Conservation (phyloP, 30 jellyfish, hydroid and myxozoan species). For the Pelagia noctiluca region DNA sequence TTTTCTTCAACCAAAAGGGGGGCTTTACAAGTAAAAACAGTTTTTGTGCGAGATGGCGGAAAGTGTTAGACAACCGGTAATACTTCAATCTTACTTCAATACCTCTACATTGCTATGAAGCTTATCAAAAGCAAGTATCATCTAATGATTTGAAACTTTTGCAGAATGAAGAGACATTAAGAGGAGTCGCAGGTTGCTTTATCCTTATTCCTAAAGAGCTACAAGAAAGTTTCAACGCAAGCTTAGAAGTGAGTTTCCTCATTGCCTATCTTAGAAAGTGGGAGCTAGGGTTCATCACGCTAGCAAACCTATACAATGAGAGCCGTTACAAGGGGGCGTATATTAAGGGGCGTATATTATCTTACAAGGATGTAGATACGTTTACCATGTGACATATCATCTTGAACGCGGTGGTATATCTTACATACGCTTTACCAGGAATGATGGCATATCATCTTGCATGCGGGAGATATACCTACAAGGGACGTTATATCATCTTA, state of each 20-base stretch:
- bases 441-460: too few relatives aligned
- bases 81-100: not conserved
- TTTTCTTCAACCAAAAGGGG: not conserved
- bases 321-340: not conserved
- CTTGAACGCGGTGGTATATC: not conserved
- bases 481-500: too few relatives aligned
- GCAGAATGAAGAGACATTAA: constrained; percentile 21
- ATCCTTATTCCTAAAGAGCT: constrained; percentile 47
- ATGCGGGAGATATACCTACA: too few relatives aligned
- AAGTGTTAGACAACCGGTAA: not conserved
- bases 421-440: too few relatives aligned
- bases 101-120: not conserved
- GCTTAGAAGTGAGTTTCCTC: constrained; percentile 1
- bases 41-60: not conserved
- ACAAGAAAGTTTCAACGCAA: not conserved
- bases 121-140: too few relatives aligned
- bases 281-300: not conserved
- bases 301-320: not conserved
- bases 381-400: not conserved
- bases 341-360: not conserved
- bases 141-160: not conserved
- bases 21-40: too few relatives aligned
- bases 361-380: not conserved
- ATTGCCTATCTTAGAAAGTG: not conserved
- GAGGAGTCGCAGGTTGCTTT: constrained; percentile 26